Conservation (phyloP, 1,140 invertebrate species). For the Mya arenaria region DNA sequence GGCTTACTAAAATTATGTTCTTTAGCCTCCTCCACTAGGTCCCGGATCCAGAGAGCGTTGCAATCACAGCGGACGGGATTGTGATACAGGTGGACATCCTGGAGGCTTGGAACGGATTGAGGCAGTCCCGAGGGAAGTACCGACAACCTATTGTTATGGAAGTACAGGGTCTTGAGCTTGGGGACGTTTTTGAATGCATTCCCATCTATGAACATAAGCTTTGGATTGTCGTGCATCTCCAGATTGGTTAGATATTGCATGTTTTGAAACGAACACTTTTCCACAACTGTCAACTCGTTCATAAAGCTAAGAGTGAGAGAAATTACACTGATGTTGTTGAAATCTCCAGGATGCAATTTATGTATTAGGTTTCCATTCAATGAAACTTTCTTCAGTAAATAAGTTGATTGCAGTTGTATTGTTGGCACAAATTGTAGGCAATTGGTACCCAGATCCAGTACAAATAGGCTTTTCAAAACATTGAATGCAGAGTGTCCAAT, state of each 20-base stretch:
- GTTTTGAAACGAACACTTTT: constrained; percentile 80
- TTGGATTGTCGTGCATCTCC: constrained; percentile 79
- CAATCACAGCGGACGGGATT: constrained; percentile 83
- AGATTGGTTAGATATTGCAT: constrained; percentile 76
- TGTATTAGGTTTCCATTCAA: constrained; percentile 71
- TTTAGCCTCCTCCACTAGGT: constrained; percentile 52
- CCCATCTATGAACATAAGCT: constrained; percentile 80
- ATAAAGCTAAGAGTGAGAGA: constrained; percentile 78
- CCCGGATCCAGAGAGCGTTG: constrained; percentile 81
- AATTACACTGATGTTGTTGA: constrained; percentile 73
- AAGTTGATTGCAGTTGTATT: constrained; percentile 60
- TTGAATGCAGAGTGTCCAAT: constrained; percentile 66
- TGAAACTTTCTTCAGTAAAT: constrained; percentile 69
- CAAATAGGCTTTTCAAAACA: constrained; percentile 64
- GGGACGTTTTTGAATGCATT: constrained; percentile 79
- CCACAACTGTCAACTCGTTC: constrained; percentile 77
- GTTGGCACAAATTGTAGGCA: constrained; percentile 59
- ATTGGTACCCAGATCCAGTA: constrained; percentile 72
- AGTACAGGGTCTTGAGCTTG: constrained; percentile 74
- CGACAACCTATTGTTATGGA: constrained; percentile 80
- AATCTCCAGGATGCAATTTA: constrained; percentile 75
- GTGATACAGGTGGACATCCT: constrained; percentile 78
- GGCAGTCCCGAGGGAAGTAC: constrained; percentile 75
- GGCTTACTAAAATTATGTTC: constrained; percentile 52
- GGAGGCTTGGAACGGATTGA: constrained; percentile 67